These are phyloP conservation scores for Montipora efflorescens DNA, from an alignment of 64 coral and sea anemone genomes.

Conservation along the genomic window DNA sequence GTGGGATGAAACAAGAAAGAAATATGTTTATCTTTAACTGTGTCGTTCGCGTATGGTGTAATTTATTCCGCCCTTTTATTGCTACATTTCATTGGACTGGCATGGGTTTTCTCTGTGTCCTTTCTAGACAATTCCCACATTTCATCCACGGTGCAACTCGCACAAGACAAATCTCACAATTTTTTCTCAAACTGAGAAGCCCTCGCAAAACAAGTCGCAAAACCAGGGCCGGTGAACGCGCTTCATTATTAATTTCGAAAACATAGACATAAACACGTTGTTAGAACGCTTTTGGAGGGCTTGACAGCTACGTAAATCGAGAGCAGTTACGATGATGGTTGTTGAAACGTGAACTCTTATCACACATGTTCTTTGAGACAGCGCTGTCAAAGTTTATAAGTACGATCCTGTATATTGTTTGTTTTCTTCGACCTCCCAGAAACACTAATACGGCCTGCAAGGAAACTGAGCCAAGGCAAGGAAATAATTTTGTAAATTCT, in stretches of 20 bases:
- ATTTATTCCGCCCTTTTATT: neutral
- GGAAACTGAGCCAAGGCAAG: neutral
- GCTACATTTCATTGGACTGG: neutral
- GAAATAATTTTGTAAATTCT: neutral
- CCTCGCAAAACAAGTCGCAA: slow-evolving; percentile 2
- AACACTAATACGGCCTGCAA: neutral
- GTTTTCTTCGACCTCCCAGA: slow-evolving; percentile 46
- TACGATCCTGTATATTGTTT: slow-evolving; percentile 20
- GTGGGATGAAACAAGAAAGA: neutral
- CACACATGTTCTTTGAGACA: slow-evolving; percentile 41
- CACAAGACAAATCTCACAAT: slow-evolving; percentile 27
- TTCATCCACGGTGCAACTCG: neutral
- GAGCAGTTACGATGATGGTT: slow-evolving; percentile 23
- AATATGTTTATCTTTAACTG: neutral
- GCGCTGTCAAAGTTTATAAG: slow-evolving; percentile 42
- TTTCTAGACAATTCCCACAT: neutral
- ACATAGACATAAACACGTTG: slow-evolving; percentile 33
- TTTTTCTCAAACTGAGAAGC: slow-evolving; percentile 18
- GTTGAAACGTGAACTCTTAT: slow-evolving; percentile 62
- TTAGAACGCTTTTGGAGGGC: slow-evolving; percentile 42
- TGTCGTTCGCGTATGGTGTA: neutral
- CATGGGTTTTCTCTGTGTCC: neutral
- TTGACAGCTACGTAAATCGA: slow-evolving; percentile 60
- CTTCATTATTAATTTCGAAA: neutral
- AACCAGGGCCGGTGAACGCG: neutral